Percentiles rank a stretch among this genome's conserved stretches.
These are phyloP conservation scores for Megaceryle maxima DNA, from an alignment of 2,113 vertebrate species.

Conservation along the genomic window DNA sequence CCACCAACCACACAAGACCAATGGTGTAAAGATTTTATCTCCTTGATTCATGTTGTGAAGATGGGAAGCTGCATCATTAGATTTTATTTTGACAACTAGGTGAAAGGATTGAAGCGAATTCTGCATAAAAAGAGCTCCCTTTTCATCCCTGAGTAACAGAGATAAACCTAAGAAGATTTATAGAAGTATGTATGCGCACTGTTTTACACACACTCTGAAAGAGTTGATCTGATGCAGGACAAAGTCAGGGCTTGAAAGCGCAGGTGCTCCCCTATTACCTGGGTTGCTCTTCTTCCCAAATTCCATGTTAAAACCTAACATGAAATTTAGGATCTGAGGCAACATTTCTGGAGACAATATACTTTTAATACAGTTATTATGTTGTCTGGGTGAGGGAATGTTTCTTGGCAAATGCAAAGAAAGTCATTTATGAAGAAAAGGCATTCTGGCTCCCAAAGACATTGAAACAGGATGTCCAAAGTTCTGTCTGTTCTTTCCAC, in stretches of 20 bases:
- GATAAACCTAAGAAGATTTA: neutral
- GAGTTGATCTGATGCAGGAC: neutral
- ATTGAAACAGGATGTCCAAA: conserved; percentile 20
- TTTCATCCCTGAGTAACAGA: neutral
- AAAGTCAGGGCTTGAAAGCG: neutral
- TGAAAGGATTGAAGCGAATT: conserved; percentile 35
- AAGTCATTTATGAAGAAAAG: neutral
- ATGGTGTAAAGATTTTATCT: neutral
- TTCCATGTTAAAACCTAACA: neutral
- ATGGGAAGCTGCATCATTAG: conserved; percentile 20
- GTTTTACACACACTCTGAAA: neutral
- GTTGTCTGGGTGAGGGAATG: neutral
- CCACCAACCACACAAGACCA: neutral
- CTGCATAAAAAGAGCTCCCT: conserved; percentile 3
- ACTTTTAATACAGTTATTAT: neutral
- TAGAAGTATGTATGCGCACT: neutral
- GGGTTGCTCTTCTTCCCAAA: neutral
- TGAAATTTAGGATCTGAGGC: neutral
- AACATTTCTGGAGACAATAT: neutral
- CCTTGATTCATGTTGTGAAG: neutral
- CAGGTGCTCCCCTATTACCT: neutral
- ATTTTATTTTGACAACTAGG: conserved; percentile 37
- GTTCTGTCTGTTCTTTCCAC: conserved; percentile 23
- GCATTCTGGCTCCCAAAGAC: neutral
- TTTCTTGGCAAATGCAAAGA: conserved; percentile 16